Percentiles rank a stretch among this genome's conserved stretches.
Conservation (phyloP, 2,888 invertebrate species). For the Baronia brevicornis region DNA sequence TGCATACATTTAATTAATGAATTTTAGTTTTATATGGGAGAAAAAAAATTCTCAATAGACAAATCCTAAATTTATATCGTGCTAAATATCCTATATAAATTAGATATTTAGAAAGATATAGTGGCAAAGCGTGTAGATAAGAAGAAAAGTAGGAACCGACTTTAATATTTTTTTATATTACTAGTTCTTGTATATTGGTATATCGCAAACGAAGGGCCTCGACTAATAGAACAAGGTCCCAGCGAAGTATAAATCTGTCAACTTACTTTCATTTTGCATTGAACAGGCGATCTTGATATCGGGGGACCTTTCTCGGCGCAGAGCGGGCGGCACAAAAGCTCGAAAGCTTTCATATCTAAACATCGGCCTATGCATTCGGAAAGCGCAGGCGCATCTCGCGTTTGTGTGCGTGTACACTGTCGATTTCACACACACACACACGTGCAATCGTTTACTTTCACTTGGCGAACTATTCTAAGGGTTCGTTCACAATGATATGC, state of each 20-base stretch:
- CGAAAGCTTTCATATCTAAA: conserved; percentile 22
- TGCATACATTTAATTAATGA: too few species aligned
- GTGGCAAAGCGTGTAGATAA: too few species aligned
- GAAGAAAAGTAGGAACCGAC: too few species aligned
- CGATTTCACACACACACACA: conserved; percentile 36
- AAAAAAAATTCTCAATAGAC: too few species aligned
- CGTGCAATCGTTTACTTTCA: conserved; percentile 64
- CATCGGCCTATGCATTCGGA: conserved; percentile 40
- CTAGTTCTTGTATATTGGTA: too few species aligned
- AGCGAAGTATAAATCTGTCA: conserved; percentile 10
- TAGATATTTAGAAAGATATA: too few species aligned
- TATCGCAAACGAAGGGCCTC: background rate
- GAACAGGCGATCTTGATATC: conserved; percentile 10
- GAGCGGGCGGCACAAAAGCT: too few species aligned
- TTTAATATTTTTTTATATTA: too few species aligned
- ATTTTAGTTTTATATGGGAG: too few species aligned
- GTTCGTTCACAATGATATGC: conserved; percentile 25
- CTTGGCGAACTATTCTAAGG: conserved; percentile 64
- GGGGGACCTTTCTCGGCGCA: conserved; percentile 16
- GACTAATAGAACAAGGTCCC: conserved; percentile 1
- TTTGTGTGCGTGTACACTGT: conserved; percentile 25
- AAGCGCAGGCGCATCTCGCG: conserved; percentile 26
- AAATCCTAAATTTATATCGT: too few species aligned
- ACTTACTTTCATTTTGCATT: conserved; percentile 15
- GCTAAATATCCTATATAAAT: too few species aligned